Evolutionary conservation across 2,888 invertebrate genomes (phyloP).

Genomic region (Tipula vernalis): DNA sequence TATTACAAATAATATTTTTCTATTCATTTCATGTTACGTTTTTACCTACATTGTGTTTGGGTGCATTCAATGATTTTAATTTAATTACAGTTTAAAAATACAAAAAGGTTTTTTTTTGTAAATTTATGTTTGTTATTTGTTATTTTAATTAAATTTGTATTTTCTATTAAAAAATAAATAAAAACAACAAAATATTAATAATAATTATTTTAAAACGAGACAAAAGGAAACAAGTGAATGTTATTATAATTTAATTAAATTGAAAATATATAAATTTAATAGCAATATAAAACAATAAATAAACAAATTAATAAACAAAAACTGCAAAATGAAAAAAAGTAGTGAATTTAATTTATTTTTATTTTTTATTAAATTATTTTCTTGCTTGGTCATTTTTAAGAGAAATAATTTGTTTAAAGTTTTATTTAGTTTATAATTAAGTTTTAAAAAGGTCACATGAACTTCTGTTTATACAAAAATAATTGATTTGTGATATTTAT

Average conservation of each 20-base stretch:
- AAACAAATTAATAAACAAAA: neutral
- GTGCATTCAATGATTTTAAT: neutral
- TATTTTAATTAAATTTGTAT: neutral
- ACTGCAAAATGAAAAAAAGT: neutral
- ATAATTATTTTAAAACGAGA: neutral
- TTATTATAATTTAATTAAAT: neutral
- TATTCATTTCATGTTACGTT: neutral
- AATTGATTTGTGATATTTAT: too few relatives aligned
- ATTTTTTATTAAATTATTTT: neutral
- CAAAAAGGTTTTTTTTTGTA: neutral
- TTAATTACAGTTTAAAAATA: neutral
- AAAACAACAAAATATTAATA: neutral
- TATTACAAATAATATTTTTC: neutral
- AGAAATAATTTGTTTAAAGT: neutral
- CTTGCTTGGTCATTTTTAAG: neutral
- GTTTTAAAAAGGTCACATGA: too few relatives aligned
- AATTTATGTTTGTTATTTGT: neutral
- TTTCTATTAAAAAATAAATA: neutral
- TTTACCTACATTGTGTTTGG: neutral
- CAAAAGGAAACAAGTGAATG: neutral
- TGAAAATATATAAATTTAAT: slow-evolving; percentile 7
- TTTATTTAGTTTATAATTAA: too few relatives aligned
- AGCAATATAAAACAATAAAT: slow-evolving; percentile 7
- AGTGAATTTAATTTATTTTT: neutral
- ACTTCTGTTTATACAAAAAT: too few relatives aligned